Percentiles rank a stretch among this genome's conserved stretches.
These are phyloP conservation scores for Helleia helle DNA, from an alignment of 2,888 invertebrate species.

Conservation along the genomic window DNA sequence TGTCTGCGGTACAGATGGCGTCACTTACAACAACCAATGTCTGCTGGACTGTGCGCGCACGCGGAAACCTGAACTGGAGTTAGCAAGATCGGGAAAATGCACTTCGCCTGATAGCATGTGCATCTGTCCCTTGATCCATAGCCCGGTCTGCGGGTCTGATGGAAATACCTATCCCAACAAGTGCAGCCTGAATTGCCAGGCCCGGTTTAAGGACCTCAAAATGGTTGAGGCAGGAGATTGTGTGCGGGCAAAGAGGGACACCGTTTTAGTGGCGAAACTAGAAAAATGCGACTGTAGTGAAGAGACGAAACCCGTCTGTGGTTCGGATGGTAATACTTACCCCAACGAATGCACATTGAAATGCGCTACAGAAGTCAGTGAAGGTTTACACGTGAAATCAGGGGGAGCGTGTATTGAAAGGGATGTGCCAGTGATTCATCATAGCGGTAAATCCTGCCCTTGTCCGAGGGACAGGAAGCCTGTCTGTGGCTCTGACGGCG, in stretches of 20 bases:
- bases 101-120: no score
- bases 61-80: constrained; percentile 14
- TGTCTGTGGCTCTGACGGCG: constrained; percentile 80
- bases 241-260: neutral
- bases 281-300: constrained; percentile 10
- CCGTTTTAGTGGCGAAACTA: neutral
- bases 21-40: constrained; percentile 79
- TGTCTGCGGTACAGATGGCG: constrained; percentile 83
- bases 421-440: neutral
- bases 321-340: constrained; percentile 32
- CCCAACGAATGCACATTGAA: constrained; percentile 26
- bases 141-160: constrained; percentile 28
- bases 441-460: constrained; percentile 18
- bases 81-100: constrained; percentile 22
- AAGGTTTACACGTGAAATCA: constrained; percentile 18
- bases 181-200: constrained; percentile 28
- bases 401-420: constrained; percentile 18
- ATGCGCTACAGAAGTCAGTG: constrained; percentile 21
- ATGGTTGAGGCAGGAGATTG: constrained; percentile 7
- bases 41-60: constrained; percentile 66
- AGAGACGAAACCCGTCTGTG: constrained; percentile 29
- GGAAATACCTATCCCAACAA: constrained; percentile 28
- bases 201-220: constrained; percentile 9
- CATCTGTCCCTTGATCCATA: constrained; percentile 18
- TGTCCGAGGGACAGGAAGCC: constrained; percentile 34